Conservation (phyloP, 2,888 invertebrate genomes). For the Metellina segmentata region DNA sequence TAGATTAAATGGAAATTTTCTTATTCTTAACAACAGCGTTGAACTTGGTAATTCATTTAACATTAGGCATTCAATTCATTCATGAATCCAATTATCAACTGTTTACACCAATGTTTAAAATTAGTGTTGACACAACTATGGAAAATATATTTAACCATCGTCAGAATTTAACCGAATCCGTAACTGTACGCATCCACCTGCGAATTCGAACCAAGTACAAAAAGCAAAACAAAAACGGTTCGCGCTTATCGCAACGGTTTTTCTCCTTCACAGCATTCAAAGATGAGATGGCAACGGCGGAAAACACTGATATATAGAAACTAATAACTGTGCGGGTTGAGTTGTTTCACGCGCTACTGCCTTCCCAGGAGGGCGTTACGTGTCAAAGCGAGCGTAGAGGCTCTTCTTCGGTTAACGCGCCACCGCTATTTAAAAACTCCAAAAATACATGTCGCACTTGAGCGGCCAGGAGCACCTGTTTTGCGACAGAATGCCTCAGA, state of each 20-base stretch:
- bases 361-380: slow-evolving; percentile 36
- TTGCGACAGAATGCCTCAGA: slow-evolving; percentile 12
- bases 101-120: background rate
- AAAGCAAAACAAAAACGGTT: slow-evolving; percentile 29
- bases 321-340: slow-evolving; percentile 53
- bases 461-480: slow-evolving; percentile 51
- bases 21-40: no score
- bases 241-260: slow-evolving; percentile 47
- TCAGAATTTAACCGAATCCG: background rate
- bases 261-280: background rate
- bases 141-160: background rate
- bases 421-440: slow-evolving; percentile 59
- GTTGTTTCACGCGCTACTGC: slow-evolving; percentile 61
- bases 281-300: slow-evolving; percentile 43
- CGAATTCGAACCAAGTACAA: slow-evolving; percentile 20
- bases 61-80: no score
- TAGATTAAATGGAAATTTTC: no score
- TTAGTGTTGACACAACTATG: background rate
- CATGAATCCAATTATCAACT: background rate
- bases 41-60: no score
- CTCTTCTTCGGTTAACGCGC: slow-evolving; percentile 51
- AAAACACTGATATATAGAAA: slow-evolving; percentile 55
- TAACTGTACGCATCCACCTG: slow-evolving; percentile 13
- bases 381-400: slow-evolving; percentile 63
- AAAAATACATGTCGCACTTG: slow-evolving; percentile 62